Conservation (phyloP, 2,888 invertebrate species). For the Limnephilus marmoratus region DNA sequence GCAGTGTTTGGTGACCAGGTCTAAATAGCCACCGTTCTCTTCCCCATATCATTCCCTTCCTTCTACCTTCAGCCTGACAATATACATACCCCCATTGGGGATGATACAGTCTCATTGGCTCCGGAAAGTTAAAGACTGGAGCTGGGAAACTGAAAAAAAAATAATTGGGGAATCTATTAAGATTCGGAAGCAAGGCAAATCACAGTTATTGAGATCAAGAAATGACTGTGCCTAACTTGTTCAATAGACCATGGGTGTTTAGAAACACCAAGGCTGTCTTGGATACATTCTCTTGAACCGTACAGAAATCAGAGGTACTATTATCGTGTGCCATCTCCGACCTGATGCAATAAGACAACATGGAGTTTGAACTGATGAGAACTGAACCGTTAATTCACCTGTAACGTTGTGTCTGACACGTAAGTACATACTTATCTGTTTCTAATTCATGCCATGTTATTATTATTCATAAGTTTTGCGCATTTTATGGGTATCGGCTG, state of each 20-base stretch:
- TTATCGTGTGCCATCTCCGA: constrained; percentile 18
- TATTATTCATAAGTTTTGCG: constrained; percentile 8
- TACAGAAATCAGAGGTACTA: not conserved
- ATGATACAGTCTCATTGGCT: no score
- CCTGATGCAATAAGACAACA: constrained; percentile 49
- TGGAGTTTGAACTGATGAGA: constrained; percentile 53
- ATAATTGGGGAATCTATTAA: not conserved
- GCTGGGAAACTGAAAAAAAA: no score
- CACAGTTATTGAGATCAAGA: not conserved
- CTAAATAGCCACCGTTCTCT: no score
- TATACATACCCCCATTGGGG: no score
- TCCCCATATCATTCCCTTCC: no score
- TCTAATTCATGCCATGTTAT: constrained; percentile 11
- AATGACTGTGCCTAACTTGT: not conserved
- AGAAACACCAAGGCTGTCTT: constrained; percentile 34
- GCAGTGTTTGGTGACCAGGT: no score
- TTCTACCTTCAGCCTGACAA: no score
- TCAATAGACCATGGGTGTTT: constrained; percentile 10
- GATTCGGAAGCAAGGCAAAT: not conserved
- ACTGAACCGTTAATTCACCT: constrained; percentile 48
- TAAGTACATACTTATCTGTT: constrained; percentile 7
- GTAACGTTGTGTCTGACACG: constrained; percentile 6
- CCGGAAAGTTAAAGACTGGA: no score
- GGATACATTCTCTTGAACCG: constrained; percentile 40
- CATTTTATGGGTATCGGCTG: not conserved